Conservation (phyloP, 1,140 invertebrate species). For the Drosophila kohkoa region DNA sequence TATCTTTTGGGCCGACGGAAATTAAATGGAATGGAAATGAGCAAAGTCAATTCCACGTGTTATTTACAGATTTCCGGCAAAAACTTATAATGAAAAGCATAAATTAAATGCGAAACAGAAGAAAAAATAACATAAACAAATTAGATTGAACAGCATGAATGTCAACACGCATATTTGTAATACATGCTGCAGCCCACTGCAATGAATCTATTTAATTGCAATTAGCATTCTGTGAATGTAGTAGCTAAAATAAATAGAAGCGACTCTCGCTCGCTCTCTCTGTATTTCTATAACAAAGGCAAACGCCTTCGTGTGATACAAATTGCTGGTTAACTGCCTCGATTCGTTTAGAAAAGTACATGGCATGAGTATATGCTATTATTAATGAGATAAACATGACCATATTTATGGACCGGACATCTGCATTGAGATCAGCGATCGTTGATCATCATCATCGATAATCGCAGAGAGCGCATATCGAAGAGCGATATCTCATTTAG, state of each 20-base stretch:
- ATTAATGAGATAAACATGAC: conserved; percentile 29
- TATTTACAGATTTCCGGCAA: conserved; percentile 31
- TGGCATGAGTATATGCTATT: conserved; percentile 2
- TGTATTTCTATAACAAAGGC: conserved; percentile 17
- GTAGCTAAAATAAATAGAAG: background rate
- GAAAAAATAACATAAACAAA: conserved; percentile 14
- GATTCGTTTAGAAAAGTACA: conserved; percentile 1
- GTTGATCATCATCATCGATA: background rate
- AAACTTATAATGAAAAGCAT: conserved; percentile 27
- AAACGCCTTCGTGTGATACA: conserved; percentile 45
- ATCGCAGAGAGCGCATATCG: background rate
- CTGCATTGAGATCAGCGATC: conserved; percentile 14
- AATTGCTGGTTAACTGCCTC: conserved; percentile 15
- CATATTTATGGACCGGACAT: conserved; percentile 39
- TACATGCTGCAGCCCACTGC: background rate
- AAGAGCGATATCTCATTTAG: conserved; percentile 19
- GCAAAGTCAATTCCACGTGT: conserved; percentile 36
- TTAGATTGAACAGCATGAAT: conserved; percentile 12
- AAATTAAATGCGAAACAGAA: conserved; percentile 3
- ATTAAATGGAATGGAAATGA: conserved; percentile 50
- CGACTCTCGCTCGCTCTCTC: background rate
- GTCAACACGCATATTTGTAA: conserved; percentile 3
- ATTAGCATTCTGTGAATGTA: conserved; percentile 26
- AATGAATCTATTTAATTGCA: conserved; percentile 27
- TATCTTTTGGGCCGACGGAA: conserved; percentile 53